These are phyloP conservation scores for Baccha elongata DNA, from an alignment of 2,888 invertebrate species.

Conservation along the genomic window DNA sequence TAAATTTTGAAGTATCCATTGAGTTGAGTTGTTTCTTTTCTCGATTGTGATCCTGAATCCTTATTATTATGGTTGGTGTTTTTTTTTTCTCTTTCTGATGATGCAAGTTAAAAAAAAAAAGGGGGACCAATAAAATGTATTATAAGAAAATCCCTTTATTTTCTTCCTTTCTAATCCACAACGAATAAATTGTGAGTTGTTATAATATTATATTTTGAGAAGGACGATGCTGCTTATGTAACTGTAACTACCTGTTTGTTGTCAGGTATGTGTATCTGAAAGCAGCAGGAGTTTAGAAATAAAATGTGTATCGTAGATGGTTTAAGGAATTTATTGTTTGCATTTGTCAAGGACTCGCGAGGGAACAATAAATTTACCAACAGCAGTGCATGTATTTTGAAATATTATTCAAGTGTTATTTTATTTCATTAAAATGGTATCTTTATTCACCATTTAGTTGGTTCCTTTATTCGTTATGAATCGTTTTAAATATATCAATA, in stretches of 20 bases:
- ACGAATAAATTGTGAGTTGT: background rate
- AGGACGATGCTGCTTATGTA: background rate
- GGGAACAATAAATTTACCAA: background rate
- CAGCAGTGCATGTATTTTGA: background rate
- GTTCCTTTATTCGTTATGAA: background rate
- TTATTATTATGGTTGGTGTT: background rate
- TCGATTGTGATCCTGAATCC: constrained; percentile 40
- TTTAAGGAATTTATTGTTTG: constrained; percentile 7
- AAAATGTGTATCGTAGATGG: background rate
- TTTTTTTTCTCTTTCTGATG: constrained; percentile 13
- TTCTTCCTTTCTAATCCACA: constrained; percentile 38
- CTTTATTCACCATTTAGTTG: background rate
- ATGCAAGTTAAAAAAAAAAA: constrained; percentile 39
- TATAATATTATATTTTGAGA: background rate
- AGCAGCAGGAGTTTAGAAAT: background rate
- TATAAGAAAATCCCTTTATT: constrained; percentile 18
- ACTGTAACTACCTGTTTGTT: constrained; percentile 13
- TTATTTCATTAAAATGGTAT: no score
- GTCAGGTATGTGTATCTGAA: background rate
- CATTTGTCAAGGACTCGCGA: constrained; percentile 23
- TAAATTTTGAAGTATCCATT: constrained; percentile 74
- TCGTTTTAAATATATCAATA: background rate
- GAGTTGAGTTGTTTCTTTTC: constrained; percentile 54
- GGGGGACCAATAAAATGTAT: constrained; percentile 27
- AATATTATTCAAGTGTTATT: no score